Evolutionary conservation across 2,113 vertebrate species (phyloP), one percentile per base, ranked within the genome.

Genomic region (Electrona antarctica): DNA sequence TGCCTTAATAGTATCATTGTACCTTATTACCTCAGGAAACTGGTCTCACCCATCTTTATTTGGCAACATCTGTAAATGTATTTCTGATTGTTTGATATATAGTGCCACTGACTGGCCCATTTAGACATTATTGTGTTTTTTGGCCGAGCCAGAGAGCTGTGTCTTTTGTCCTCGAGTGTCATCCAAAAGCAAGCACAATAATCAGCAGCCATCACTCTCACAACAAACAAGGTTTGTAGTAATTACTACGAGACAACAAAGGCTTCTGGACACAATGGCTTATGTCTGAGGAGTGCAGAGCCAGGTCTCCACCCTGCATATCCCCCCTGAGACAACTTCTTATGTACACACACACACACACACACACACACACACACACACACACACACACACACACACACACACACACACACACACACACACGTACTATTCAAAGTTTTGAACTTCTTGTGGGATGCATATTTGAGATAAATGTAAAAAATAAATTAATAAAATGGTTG

Each of bases 161-260:
- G 46, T 51, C 51, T 83, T 41, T 86, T 72, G 63, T 82, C 76
- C 74, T 60, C 51, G 54, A 14, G 46, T 65, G 58, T 57, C 64
- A 67, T 61, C 62, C 78, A 65, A 41, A 83, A 79, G 67, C 66
- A 14, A 80, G 70, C 67, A 49, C 61, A 76, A 85, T 69, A 74
- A 80, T 71, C 67, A 69, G 48, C 65, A 60, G 49, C 65, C 54
- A 58, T 65, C 67, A 15, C 64, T 72, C 52, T 59, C 71, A 84
- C 57, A 87, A 89, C 68, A 88, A 90, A 81, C 76, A 73, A 50
- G 54, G 46, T 67, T 75, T 65, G 78, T 77, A 61, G 58, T 61
- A 83, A 89, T 86, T 87, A 78, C 73, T 70, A 54, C 2, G 14
- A 13, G 60, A 74, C 65, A 84, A 88, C 88, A 91, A 84, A 88